Evolutionary conservation across 2,113 vertebrate species (phyloP).

Genomic region (Columba janthina): DNA sequence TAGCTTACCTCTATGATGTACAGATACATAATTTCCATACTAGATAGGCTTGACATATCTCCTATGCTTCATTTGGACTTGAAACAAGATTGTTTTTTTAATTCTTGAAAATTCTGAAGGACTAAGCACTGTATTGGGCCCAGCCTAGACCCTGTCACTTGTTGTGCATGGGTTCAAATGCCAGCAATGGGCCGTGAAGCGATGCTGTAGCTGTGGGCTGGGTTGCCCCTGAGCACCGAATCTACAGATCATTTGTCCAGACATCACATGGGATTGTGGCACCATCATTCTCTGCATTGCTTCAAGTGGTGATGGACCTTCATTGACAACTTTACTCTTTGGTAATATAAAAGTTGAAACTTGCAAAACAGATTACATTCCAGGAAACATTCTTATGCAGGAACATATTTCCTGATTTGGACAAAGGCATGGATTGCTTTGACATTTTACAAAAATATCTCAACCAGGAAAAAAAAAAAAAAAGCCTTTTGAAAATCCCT

Average conservation of each 20-base stretch:
- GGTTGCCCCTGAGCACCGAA: neutral
- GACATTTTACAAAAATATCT: neutral
- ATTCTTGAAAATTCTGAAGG: neutral
- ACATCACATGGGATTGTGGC: neutral
- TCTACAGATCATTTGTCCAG: neutral
- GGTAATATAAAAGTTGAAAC: neutral
- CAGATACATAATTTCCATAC: neutral
- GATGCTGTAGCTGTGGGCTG: neutral
- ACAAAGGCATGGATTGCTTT: neutral
- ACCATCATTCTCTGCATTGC: fast-evolving
- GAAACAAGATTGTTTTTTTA: neutral
- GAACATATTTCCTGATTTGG: neutral
- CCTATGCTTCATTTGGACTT: neutral
- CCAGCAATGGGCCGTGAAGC: fast-evolving
- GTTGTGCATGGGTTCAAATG: fast-evolving
- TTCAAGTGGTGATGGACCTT: neutral
- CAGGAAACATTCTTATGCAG: neutral
- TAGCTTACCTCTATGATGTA: neutral
- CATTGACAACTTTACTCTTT: neutral
- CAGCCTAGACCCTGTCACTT: neutral
- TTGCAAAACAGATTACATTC: neutral
- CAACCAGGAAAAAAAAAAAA: neutral
- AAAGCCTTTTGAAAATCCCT: neutral
- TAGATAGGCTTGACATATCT: neutral
- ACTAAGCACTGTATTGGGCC: neutral